phyloP scores from a whole-genome alignment of 2,797 vertebrate species.

The Hippoglossus hippoglossus region DNA sequence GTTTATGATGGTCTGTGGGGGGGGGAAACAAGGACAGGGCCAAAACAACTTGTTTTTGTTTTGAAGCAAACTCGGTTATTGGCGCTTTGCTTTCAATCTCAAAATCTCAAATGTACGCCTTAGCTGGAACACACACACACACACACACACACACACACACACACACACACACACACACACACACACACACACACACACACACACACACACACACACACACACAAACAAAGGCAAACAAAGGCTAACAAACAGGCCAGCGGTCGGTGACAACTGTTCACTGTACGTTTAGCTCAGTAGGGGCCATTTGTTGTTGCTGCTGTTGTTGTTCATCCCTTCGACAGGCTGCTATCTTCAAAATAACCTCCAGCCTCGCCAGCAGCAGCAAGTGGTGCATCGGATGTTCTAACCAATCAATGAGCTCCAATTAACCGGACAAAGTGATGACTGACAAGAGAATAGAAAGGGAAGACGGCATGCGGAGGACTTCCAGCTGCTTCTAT shows the following conservation, averaged over 20 bases:
- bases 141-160: background rate
- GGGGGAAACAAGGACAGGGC: no score
- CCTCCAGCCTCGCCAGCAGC: background rate
- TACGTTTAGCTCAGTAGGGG: conserved; percentile 5
- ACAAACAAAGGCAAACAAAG: background rate
- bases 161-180: background rate
- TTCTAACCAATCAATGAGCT: background rate
- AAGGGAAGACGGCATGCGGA: background rate
- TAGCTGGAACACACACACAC: background rate
- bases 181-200: background rate
- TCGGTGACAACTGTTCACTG: background rate
- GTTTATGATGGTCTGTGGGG: background rate
- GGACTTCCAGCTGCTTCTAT: no score
- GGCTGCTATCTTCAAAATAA: conserved; percentile 8
- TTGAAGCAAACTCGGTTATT: conserved; percentile 29
- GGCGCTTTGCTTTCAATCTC: conserved; percentile 37
- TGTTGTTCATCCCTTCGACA: background rate
- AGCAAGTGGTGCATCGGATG: background rate
- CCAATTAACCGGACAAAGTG: conserved; percentile 10
- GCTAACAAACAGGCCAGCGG: background rate
- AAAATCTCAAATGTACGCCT: conserved; percentile 24
- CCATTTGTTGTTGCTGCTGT: conserved; percentile 5
- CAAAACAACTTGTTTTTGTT: conserved; percentile 25
- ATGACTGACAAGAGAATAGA: background rate
- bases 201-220: conserved; percentile 3